Base-by-base conservation (phyloP, 2,113 vertebrate genomes). In the Chloebia gouldiae region DNA sequence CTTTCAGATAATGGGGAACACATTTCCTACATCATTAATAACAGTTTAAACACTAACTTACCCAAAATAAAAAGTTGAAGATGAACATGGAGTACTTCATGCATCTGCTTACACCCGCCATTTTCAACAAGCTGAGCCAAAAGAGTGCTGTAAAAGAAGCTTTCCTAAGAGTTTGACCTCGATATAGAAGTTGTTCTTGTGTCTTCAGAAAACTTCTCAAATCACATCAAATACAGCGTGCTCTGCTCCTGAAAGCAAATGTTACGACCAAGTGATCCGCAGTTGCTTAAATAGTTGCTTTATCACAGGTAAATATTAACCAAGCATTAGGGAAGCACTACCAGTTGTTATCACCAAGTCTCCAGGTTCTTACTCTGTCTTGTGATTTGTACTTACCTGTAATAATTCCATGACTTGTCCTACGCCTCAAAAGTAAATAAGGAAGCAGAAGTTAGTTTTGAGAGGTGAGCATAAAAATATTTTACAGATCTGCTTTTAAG, bases 31-130 rank as follows among this genome's bases (percentile, higher is more conserved):
- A 70, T 68, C n/a, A 76, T 75, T 93, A 94, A 91, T 90, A 96
- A 89, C 81, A 91, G 95, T 88, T 94, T 81, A 86, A 96, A 93
- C 88, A 81, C 54, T 54, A 92, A 95, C 99, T 99, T 96, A 99
- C 99, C 99, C 98, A 99, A 96, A 99, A 99, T 1, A 99, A 95
- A 13, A 99, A 98, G 97, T 99, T 99, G 98, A 99, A 99, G 97
- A 98, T 13, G 96, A 99, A 99, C 94, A 99, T 98, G 16, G 98
- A 97, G 77, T 98, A 98, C 80, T 99, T 99, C 96, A 99, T 39
- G 89, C 98, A 99, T 24, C 80, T 87, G 80, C 96, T 99, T 85
- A 99, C 99, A 72, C 97, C 97, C 56, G 98, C 98, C 99, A 99
- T 99, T 96, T 96, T 92, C 45, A 60, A 80, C 47, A 63, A 94